Conservation (phyloP, 2,113 vertebrate species). For the Heterotilapia buettikoferi region DNA sequence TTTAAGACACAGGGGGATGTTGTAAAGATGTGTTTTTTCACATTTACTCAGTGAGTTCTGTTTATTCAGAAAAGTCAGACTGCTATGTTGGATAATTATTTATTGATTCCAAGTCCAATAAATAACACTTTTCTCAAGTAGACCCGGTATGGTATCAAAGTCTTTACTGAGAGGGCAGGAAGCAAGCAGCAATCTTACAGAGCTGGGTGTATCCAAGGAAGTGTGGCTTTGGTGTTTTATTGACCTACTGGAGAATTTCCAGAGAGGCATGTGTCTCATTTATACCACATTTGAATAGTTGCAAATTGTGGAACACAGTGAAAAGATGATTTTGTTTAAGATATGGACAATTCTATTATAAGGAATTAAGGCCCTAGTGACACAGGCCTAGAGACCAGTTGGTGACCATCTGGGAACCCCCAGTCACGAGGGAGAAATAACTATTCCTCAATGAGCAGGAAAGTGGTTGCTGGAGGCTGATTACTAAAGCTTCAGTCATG, state of each 20-base stretch:
- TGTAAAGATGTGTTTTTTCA: neutral
- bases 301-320: rapidly evolving
- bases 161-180: neutral
- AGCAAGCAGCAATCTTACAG: neutral
- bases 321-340: neutral
- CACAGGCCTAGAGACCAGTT: neutral
- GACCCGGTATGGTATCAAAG: neutral
- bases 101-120: neutral
- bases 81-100: neutral
- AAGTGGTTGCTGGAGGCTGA: neutral
- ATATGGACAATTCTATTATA: neutral
- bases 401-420: neutral
- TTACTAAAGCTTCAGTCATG: neutral
- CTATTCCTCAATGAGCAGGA: neutral
- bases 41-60: neutral
- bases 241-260: neutral
- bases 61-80: neutral
- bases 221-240: neutral
- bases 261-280: neutral
- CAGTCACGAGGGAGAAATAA: neutral
- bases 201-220: neutral
- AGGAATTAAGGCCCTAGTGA: neutral
- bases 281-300: neutral
- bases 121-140: neutral
- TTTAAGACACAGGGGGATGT: neutral